Conservation (phyloP, 2,113 vertebrate species). For the Puffinus mauretanicus region DNA sequence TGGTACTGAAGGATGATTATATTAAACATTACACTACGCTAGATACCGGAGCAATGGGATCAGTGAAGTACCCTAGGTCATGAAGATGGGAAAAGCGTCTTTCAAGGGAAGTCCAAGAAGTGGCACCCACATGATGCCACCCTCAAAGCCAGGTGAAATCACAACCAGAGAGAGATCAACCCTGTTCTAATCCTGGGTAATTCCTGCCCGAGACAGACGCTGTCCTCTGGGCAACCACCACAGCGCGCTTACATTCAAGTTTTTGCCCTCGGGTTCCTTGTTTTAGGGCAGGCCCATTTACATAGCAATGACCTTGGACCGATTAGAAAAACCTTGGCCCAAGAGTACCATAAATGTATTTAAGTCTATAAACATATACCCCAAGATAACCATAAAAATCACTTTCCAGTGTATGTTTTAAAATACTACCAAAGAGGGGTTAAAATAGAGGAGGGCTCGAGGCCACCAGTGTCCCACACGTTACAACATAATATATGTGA, state of each 20-base stretch:
- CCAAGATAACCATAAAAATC: conserved; percentile 37
- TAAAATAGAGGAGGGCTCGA: conserved; percentile 23
- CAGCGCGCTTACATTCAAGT: neutral
- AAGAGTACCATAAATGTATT: conserved; percentile 31
- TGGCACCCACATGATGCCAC: neutral
- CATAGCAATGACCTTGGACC: neutral
- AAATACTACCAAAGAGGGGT: conserved; percentile 46
- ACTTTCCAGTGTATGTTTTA: neutral
- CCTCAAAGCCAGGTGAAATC: neutral
- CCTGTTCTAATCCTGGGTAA: neutral
- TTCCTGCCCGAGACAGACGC: neutral
- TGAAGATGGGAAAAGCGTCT: fast-evolving
- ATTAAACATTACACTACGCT: neutral
- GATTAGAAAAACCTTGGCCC: neutral
- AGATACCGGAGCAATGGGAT: neutral
- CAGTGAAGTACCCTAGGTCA: fast-evolving
- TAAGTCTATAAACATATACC: conserved; percentile 41
- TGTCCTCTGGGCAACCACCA: neutral
- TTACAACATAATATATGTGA: conserved; percentile 46
- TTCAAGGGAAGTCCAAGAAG: neutral
- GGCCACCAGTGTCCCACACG: conserved; percentile 36
- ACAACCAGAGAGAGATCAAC: neutral
- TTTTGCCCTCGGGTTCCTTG: neutral
- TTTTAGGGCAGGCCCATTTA: neutral
- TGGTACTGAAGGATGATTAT: neutral